Percentiles rank a stretch among this genome's conserved stretches.
These are phyloP conservation scores for Odocoileus hemionus DNA, from an alignment of 2,113 vertebrate species.

Conservation along the genomic window DNA sequence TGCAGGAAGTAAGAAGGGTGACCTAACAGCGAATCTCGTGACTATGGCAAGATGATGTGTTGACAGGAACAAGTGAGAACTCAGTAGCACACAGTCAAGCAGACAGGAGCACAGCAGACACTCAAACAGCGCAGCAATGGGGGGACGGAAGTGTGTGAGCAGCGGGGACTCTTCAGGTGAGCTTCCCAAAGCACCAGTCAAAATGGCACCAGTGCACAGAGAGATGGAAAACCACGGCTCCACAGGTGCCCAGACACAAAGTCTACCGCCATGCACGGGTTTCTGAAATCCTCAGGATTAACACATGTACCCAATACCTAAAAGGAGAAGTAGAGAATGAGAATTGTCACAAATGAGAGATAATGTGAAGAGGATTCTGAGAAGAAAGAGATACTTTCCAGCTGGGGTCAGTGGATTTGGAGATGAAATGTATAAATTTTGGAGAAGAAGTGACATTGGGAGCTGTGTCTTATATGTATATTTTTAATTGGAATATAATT, in stretches of 20 bases:
- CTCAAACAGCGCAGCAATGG: not conserved
- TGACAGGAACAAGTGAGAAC: not conserved
- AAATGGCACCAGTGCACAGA: not conserved
- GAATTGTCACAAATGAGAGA: not conserved
- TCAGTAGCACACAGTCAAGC: not conserved
- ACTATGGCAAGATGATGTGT: not conserved
- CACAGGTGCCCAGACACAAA: not conserved
- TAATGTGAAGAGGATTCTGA: not conserved
- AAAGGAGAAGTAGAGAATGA: not conserved
- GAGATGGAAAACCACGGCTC: not conserved
- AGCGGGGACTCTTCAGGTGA: not conserved
- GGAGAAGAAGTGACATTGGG: not conserved
- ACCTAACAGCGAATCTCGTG: not conserved
- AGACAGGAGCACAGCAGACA: not conserved
- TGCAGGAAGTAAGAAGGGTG: not conserved
- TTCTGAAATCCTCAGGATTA: not conserved
- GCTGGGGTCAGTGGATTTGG: not conserved
- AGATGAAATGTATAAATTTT: not conserved
- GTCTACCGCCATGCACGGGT: not conserved
- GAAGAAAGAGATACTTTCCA: not conserved
- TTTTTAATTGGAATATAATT: not conserved
- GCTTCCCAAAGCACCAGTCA: not conserved
- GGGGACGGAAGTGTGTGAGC: no score
- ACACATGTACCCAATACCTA: not conserved
- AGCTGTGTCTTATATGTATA: not conserved